phyloP scores from a whole-genome alignment of 1,140 invertebrate genomes.

The Drosophila arawakana region DNA sequence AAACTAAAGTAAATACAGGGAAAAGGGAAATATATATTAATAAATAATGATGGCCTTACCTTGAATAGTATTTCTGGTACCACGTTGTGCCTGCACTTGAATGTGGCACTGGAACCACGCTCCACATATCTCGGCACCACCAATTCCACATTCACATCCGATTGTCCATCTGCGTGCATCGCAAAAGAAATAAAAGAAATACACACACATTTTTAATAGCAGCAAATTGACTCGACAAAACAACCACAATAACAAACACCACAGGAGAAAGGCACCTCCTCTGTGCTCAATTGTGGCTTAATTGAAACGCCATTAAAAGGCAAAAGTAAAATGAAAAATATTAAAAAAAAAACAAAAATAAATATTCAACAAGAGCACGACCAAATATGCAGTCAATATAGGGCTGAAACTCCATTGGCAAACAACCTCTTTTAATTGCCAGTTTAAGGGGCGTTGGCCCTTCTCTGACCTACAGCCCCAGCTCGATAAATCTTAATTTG shows the following conservation, averaged over 20 bases:
- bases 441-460: conserved; percentile 38
- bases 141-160: conserved; percentile 80
- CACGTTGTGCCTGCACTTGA: conserved; percentile 88
- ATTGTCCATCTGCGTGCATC: conserved; percentile 79
- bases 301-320: conserved; percentile 70
- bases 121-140: conserved; percentile 82
- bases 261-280: conserved; percentile 3
- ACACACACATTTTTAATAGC: conserved; percentile 26
- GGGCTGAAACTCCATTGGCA: conserved; percentile 7
- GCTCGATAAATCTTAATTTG: conserved; percentile 80
- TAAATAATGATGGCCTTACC: conserved; percentile 76
- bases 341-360: conserved; percentile 1
- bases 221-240: conserved; percentile 10
- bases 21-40: background rate
- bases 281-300: conserved; percentile 60
- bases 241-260: background rate
- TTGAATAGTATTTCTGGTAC: conserved; percentile 87
- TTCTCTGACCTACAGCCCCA: conserved; percentile 22
- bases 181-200: conserved; percentile 10
- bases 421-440: conserved; percentile 34
- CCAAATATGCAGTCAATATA: conserved; percentile 58
- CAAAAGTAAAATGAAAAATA: conserved; percentile 20
- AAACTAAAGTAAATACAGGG: conserved; percentile 9
- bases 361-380: conserved; percentile 6
- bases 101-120: conserved; percentile 85